Evolutionary conservation across 2,797 vertebrate species (phyloP).

Genomic region (Anguilla marmorata): DNA sequence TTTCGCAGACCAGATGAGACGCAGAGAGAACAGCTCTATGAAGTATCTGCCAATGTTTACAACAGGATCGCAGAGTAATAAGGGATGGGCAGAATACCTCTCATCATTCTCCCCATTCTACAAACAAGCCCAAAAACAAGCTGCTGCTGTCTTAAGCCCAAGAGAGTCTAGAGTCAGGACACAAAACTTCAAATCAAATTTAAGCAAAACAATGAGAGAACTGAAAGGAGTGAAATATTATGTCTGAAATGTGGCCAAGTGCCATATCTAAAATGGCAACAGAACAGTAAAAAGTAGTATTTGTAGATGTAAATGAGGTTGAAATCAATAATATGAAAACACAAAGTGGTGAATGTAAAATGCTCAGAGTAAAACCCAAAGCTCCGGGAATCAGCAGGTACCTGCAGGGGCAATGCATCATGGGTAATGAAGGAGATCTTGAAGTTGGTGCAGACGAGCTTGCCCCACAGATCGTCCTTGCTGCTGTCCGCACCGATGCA

Average conservation of each 20-base stretch:
- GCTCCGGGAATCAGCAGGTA: slow-evolving; percentile 50
- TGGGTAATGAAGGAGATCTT: slow-evolving; percentile 97
- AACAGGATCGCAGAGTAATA: background rate
- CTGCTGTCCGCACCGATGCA: slow-evolving; percentile 88
- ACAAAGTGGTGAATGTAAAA: background rate
- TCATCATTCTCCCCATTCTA: background rate
- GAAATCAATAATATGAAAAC: background rate
- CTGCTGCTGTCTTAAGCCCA: background rate
- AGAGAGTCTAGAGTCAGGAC: background rate
- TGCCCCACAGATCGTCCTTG: slow-evolving; percentile 93
- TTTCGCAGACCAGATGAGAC: background rate
- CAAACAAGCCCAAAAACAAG: background rate
- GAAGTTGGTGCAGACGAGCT: slow-evolving; percentile 97
- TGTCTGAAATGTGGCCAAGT: background rate
- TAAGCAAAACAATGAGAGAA: background rate
- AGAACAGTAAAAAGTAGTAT: too few species aligned
- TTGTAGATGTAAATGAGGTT: too few species aligned
- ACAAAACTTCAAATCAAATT: background rate
- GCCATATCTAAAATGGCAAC: background rate
- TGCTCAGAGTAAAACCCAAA: background rate
- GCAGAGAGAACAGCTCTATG: background rate
- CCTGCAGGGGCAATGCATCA: slow-evolving; percentile 83
- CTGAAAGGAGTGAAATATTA: background rate
- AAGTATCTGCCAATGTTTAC: background rate
- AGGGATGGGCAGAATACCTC: background rate